Evolutionary conservation across 1,140 invertebrate species (phyloP).

Genomic region (Drosophila bocqueti): DNA sequence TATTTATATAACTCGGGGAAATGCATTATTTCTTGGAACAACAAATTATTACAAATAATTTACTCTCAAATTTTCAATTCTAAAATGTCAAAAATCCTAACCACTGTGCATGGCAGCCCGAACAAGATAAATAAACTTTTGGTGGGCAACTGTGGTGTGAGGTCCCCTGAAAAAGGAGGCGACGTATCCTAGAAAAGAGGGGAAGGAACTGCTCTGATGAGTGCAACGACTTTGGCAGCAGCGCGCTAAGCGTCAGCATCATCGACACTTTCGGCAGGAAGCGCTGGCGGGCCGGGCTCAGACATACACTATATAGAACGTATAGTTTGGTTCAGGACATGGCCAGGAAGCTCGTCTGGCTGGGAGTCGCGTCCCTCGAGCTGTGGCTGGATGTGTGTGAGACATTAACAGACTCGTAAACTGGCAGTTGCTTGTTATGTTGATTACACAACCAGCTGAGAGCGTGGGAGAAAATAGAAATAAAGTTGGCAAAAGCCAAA

Average conservation of each 20-base stretch:
- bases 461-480: slow-evolving; percentile 44
- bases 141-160: slow-evolving; percentile 2
- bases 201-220: slow-evolving; percentile 56
- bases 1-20: too few relatives aligned
- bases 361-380: slow-evolving; percentile 48
- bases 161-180: background rate
- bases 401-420: slow-evolving; percentile 82
- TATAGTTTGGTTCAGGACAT: slow-evolving; percentile 45
- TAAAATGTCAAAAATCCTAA: background rate
- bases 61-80: too few relatives aligned
- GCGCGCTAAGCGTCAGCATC: slow-evolving; percentile 57
- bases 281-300: slow-evolving; percentile 63
- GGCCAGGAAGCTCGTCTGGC: slow-evolving; percentile 77
- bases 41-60: background rate
- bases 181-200: background rate
- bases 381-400: slow-evolving; percentile 22
- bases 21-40: too few relatives aligned
- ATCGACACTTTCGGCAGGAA: slow-evolving; percentile 76
- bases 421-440: slow-evolving; percentile 81
- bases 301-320: slow-evolving; percentile 45
- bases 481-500: slow-evolving; percentile 49
- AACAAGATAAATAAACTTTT: slow-evolving; percentile 76
- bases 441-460: slow-evolving; percentile 67
- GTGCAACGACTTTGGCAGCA: slow-evolving; percentile 76
- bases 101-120: slow-evolving; percentile 26